phyloP scores from a whole-genome alignment of 2,113 vertebrate species.

The Python bivittatus region DNA sequence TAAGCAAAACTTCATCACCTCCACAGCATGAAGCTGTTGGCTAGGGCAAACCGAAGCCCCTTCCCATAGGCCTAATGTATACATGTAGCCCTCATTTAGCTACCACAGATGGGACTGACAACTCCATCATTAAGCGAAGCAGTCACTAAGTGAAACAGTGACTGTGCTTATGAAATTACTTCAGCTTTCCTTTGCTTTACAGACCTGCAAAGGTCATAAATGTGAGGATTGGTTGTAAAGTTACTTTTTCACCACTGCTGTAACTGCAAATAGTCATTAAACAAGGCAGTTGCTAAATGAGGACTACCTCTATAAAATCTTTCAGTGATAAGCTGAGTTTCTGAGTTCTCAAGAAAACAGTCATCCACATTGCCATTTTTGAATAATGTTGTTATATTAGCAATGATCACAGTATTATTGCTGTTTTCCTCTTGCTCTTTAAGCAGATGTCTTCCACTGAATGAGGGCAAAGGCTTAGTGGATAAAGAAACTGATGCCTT shows the following conservation, averaged over 20 bases:
- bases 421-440: neutral
- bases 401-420: neutral
- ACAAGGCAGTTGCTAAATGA: neutral
- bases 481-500: constrained; percentile 11
- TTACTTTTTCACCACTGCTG: neutral
- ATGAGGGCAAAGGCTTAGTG: constrained; percentile 34
- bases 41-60: too few relatives aligned
- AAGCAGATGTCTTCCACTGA: neutral
- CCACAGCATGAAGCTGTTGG: too few relatives aligned
- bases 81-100: too few relatives aligned
- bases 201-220: neutral
- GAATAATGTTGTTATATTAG: neutral
- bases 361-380: neutral
- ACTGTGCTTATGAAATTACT: neutral
- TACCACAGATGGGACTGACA: too few relatives aligned
- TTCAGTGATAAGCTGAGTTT: rapidly evolving
- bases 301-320: neutral
- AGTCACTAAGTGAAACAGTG: too few relatives aligned
- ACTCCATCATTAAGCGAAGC: too few relatives aligned
- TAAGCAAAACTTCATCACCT: too few relatives aligned
- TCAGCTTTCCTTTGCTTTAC: neutral
- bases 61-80: too few relatives aligned
- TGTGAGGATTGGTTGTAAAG: neutral
- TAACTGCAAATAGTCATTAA: neutral
- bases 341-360: rapidly evolving